phyloP scores from a whole-genome alignment of 1,140 invertebrate species.

The Drosophila tropicalis region DNA sequence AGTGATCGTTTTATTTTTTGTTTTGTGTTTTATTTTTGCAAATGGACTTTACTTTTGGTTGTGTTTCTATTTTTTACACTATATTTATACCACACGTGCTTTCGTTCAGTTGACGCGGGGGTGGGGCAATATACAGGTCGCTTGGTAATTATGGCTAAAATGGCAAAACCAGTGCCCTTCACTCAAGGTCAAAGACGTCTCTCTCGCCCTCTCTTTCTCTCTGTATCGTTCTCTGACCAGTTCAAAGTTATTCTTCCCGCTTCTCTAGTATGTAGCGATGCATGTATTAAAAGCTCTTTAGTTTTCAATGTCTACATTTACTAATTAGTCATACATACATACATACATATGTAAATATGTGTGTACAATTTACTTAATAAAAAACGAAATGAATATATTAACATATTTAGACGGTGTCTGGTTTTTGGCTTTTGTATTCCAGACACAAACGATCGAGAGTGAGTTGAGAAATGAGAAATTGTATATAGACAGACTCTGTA shows the following conservation, averaged over 20 bases:
- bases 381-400: conserved; percentile 22
- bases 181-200: conserved; percentile 60
- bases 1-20: not conserved
- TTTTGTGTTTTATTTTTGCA: not conserved
- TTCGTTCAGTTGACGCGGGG: not conserved
- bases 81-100: conserved; percentile 11
- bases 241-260: conserved; percentile 64
- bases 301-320: conserved; percentile 36
- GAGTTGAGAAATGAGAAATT: not conserved
- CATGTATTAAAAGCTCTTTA: conserved; percentile 43
- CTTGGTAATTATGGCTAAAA: conserved; percentile 66
- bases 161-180: conserved; percentile 71
- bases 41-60: conserved; percentile 18
- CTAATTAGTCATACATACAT: conserved; percentile 63
- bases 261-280: not conserved
- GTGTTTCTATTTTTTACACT: conserved; percentile 26
- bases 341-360: too few species aligned
- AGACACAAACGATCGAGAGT: not conserved
- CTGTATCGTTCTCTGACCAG: conserved; percentile 31
- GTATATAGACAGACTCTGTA: not conserved
- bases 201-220: conserved; percentile 4
- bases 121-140: conserved; percentile 22
- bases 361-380: conserved; percentile 2
- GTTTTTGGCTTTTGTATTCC: not conserved
- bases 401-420: conserved; percentile 3